phyloP scores from a whole-genome alignment of 2,113 vertebrate species.

The Steatornis caripensis region DNA sequence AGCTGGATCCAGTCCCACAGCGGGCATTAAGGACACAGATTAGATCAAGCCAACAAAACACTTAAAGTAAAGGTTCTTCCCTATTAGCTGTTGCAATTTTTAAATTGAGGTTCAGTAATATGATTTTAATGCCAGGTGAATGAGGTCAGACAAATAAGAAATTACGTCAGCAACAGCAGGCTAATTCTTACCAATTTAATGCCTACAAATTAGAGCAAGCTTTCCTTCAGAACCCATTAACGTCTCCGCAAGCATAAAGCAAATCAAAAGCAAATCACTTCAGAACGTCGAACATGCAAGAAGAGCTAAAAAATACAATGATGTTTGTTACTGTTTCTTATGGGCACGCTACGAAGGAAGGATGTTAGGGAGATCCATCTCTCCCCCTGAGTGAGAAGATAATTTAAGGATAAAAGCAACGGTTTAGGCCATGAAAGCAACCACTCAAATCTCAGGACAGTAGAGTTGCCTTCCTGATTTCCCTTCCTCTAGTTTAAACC shows the following conservation, averaged over 20 bases:
- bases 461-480: neutral
- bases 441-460: neutral
- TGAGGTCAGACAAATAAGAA: slow-evolving; percentile 41
- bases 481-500: neutral
- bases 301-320: neutral
- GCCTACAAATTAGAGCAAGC: slow-evolving; percentile 14
- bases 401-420: neutral
- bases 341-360: neutral
- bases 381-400: neutral
- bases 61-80: slow-evolving; percentile 13
- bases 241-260: neutral
- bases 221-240: slow-evolving; percentile 22
- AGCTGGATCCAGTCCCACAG: neutral
- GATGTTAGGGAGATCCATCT: neutral
- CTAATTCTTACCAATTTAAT: neutral
- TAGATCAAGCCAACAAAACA: slow-evolving; percentile 50
- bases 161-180: neutral
- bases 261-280: neutral
- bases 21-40: slow-evolving; percentile 18
- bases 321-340: neutral
- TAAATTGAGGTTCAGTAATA: neutral
- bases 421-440: neutral
- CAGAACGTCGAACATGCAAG: neutral
- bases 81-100: slow-evolving; percentile 8
- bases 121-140: slow-evolving; percentile 29